Percentiles rank a stretch among this genome's conserved stretches.
These are phyloP conservation scores for Trinorchestia longiramus DNA, from an alignment of 1,140 invertebrate species.

Conservation along the genomic window DNA sequence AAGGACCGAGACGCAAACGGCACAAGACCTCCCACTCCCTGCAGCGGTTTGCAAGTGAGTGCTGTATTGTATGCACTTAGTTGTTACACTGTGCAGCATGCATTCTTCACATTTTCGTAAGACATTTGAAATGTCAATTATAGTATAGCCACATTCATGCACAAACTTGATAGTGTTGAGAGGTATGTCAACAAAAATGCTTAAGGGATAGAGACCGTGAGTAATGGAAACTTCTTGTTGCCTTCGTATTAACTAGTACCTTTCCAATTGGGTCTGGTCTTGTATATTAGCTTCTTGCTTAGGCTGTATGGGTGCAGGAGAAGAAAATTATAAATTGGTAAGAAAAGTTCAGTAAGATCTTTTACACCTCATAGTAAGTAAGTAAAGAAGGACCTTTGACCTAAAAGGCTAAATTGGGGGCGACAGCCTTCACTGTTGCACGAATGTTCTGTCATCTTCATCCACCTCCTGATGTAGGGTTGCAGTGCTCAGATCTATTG, in stretches of 20 bases:
- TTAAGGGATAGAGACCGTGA: not conserved
- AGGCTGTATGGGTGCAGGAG: not conserved
- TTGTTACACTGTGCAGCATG: not conserved
- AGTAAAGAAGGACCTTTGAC: no score
- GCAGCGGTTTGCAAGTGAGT: slow-evolving; percentile 8
- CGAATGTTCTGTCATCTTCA: no score
- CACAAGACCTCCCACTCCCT: slow-evolving; percentile 10
- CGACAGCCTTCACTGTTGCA: no score
- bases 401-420: no score
- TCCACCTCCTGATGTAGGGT: no score
- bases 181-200: not conserved
- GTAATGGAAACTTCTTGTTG: no score
- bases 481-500: no score
- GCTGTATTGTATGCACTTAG: not conserved
- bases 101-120: not conserved
- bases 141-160: not conserved
- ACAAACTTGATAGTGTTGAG: no score
- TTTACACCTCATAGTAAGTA: not conserved
- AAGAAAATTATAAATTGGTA: not conserved
- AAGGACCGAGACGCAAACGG: not conserved
- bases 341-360: not conserved
- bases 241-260: not conserved
- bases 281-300: not conserved
- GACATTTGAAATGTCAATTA: not conserved
- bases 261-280: not conserved